Base-by-base conservation (phyloP, 2,797 vertebrate genomes). In the Fistularia commersonii region DNA sequence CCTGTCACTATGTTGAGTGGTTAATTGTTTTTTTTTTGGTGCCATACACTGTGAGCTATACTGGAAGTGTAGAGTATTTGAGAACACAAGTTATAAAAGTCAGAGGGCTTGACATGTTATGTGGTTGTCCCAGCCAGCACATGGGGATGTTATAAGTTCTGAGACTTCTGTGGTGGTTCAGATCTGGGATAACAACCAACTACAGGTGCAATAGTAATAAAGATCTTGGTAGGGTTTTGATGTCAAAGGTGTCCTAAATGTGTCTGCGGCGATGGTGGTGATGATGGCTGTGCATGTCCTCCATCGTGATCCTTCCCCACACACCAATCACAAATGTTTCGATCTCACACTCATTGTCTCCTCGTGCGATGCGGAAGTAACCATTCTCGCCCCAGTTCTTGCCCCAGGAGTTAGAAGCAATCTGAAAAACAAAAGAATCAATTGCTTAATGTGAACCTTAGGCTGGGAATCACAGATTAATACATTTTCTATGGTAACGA, bases 341-440 rank as follows among this genome's bases (percentile, higher is more conserved):
- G 0, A 99, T 95, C 83, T 98, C 93, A 1, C 96, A 98, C 83
- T 99, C 97, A 0, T 99, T 99, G 55, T 88, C 64, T 2, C 96
- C 96, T 0, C 96, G 93, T 57, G 91, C 85, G 11, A 99, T 98
- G 11, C 95, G 94, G 76, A 99, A 98, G 82, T 90, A 93, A 51
- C 97, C 96, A 0, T 85, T 72, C 77, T 98, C 96, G 0, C 97
- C 97, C 97, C 97, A 99, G 63, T 88, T 90, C 46, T 90, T 94
- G 14, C 96, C 96, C 97, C 97, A 99, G 0, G 96, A 98, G 85
- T 99, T 99, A 71, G 95, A 94, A 0, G 93, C 96, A 0, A 91
- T 93, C 97, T 99, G 87, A 8, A 58, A 48, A 52, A 51, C 49
- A 15, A 8, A 41, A 5, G 39, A 10, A 41, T 11, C 5, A 8